Evolutionary conservation across 2,888 invertebrate genomes (phyloP), one percentile per base, ranked within the genome.

Genomic region (Pyrgus malvae): DNA sequence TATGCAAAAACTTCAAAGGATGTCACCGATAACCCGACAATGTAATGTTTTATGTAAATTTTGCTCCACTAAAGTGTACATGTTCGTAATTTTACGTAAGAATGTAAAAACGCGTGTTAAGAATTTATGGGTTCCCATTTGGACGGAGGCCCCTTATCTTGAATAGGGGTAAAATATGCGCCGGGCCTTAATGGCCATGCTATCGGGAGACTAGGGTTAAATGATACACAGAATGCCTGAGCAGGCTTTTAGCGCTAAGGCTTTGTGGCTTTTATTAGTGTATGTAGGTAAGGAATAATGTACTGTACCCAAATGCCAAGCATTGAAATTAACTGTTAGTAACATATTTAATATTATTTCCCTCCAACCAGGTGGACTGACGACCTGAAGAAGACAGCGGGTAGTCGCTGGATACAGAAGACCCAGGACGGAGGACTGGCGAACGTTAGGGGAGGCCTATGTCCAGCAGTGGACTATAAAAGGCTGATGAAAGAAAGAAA

Each of bases 71-170:
- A 49, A 37, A 56, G 50, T 41, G 40, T 45, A 37, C 40, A 48
- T 51, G 54, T 45, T 44, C 38, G 45, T 45, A 53, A 53, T 45
- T 45, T 53, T 45, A 45, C 37, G 29, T 27, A 37, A 11, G 19
- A 38, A 17, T 37, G 21, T 33, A 48, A 50, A 55, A 55, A 25
- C 27, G 16, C 17, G 37, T 42, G 42, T 54, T 29, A 51, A 54
- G 48, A 56, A 60, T 60, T 60, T 60, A 58, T 58, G 54, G 55
- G 21, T 54, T 54, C 50, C 41, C 58, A 54, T 58, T 58, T 48
- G 38, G 12, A 50, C 12, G 48, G 16, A 14, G 37, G 41, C 27
- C 27, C 7, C 46, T 58, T 68, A 64, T 66, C 66, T 64, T 65
- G 62, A 66, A 69, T 59, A 60, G 25, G 42, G 44, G 29, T 53